Conservation (phyloP, 2,888 invertebrate species). For the Coenonympha glycerion region DNA sequence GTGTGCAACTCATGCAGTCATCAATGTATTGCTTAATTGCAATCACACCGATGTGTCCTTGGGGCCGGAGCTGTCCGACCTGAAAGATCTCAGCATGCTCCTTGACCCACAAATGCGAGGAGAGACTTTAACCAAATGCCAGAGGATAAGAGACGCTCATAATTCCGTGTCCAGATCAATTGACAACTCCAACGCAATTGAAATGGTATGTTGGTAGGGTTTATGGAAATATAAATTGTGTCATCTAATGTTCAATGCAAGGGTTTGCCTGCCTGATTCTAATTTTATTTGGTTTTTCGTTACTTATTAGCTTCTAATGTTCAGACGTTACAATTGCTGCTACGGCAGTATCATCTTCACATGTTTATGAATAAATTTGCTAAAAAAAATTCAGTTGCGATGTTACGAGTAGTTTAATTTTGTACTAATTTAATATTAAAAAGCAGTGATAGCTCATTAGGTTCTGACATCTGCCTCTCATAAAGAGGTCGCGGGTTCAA, state of each 20-base stretch:
- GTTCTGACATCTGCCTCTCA: too few species aligned
- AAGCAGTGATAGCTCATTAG: too few species aligned
- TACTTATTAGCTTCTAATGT: too few species aligned
- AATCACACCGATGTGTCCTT: conserved; percentile 89
- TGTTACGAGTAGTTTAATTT: too few species aligned
- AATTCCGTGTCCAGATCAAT: conserved; percentile 97
- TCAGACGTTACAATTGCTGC: conserved; percentile 46
- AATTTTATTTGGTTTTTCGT: too few species aligned
- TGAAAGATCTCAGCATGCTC: conserved; percentile 89
- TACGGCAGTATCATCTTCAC: neutral
- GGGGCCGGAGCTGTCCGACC: conserved; percentile 82
- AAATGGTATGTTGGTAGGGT: conserved; percentile 85
- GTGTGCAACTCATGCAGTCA: conserved; percentile 98
- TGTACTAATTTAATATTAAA: too few species aligned
- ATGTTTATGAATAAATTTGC: too few species aligned
- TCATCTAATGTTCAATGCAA: too few species aligned
- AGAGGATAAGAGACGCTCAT: conserved; percentile 93
- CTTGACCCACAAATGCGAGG: conserved; percentile 95
- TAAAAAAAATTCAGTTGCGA: too few species aligned
- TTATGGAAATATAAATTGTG: too few species aligned
- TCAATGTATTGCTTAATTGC: conserved; percentile 95
- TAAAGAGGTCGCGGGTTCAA: too few species aligned
- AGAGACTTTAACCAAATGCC: conserved; percentile 94
- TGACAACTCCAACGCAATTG: conserved; percentile 82
- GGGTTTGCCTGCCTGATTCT: too few species aligned